phyloP scores from a whole-genome alignment of 2,888 invertebrate genomes.

The Cheilosia pagana region DNA sequence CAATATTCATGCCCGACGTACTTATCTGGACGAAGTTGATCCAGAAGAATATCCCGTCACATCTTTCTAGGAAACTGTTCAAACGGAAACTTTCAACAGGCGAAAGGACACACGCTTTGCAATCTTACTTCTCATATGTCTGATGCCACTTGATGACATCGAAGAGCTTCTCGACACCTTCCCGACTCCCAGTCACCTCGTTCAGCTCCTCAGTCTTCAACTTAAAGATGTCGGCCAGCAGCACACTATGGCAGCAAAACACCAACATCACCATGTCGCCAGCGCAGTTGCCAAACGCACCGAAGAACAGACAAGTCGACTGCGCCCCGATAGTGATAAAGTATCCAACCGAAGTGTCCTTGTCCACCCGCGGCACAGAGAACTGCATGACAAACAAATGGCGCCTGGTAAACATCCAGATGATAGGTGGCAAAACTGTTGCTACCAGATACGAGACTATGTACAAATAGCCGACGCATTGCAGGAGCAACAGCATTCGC shows the following conservation, averaged over 20 bases:
- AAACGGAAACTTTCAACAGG: not conserved
- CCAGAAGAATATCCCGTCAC: slow-evolving; percentile 35
- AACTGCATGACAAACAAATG: slow-evolving; percentile 67
- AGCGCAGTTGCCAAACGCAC: slow-evolving; percentile 70
- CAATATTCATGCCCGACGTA: slow-evolving; percentile 51
- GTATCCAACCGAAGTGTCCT: slow-evolving; percentile 61
- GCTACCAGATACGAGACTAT: not conserved
- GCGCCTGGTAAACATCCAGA: slow-evolving; percentile 36
- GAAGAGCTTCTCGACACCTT: slow-evolving; percentile 15
- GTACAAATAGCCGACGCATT: slow-evolving; percentile 50
- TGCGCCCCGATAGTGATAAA: slow-evolving; percentile 61
- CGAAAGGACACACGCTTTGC: not conserved
- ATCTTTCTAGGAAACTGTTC: slow-evolving; percentile 11
- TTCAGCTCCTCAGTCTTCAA: slow-evolving; percentile 65
- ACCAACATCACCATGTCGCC: slow-evolving; percentile 68
- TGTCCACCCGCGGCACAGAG: slow-evolving; percentile 67
- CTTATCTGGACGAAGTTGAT: slow-evolving; percentile 57
- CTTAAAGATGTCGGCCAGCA: slow-evolving; percentile 65
- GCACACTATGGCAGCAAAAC: slow-evolving; percentile 50
- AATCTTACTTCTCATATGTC: not conserved
- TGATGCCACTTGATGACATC: slow-evolving; percentile 75
- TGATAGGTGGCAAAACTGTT: slow-evolving; percentile 35
- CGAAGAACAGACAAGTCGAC: slow-evolving; percentile 56
- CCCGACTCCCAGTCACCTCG: not conserved
- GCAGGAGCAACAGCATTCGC: slow-evolving; percentile 29